phyloP scores from a whole-genome alignment of 2,113 vertebrate species.

The Tringa solitaria region DNA sequence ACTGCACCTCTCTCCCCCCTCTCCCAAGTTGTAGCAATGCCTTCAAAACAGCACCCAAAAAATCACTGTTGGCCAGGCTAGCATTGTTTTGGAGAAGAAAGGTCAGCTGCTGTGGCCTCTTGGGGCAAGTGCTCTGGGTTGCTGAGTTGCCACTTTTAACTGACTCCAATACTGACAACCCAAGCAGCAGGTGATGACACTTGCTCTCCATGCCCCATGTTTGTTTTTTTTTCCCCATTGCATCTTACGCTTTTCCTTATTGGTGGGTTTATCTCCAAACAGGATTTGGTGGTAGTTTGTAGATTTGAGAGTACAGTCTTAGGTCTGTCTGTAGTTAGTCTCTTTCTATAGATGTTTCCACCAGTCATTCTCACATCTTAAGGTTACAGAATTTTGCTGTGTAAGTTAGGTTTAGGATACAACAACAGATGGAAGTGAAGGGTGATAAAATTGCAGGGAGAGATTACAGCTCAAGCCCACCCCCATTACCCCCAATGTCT shows the following conservation, averaged over 20 bases:
- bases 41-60: not conserved
- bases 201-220: not conserved
- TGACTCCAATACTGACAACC: not conserved
- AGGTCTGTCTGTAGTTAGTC: not conserved
- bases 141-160: not conserved
- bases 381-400: not conserved
- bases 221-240: fast-evolving
- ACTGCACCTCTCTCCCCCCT: not conserved
- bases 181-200: not conserved
- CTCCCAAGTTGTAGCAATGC: not conserved
- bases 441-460: not conserved
- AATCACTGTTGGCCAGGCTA: not conserved
- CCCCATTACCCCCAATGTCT: fast-evolving
- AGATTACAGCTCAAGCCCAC: not conserved
- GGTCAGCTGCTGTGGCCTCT: not conserved
- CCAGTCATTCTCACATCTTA: not conserved
- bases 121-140: not conserved
- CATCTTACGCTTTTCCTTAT: not conserved
- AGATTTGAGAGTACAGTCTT: not conserved
- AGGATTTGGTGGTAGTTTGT: too few species aligned
- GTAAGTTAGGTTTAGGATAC: not conserved
- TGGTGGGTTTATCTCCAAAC: not conserved
- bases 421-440: not conserved
- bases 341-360: not conserved
- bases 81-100: not conserved